Evolutionary conservation across 2,888 invertebrate genomes (phyloP), one percentile per base, ranked within the genome.

Genomic region (Drosophila pegasa): DNA sequence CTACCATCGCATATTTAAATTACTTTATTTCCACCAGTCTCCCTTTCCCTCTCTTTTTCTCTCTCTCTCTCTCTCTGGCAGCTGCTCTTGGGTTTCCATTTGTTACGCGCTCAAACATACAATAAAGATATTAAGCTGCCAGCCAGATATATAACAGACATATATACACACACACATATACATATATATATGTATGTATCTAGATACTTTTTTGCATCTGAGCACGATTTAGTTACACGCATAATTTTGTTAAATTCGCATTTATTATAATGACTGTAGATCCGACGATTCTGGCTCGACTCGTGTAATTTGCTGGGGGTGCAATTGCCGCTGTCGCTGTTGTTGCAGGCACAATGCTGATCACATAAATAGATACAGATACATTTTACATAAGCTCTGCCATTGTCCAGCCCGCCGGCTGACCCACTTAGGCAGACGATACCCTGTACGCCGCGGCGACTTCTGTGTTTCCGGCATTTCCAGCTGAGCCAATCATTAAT

Each of bases 241-340:
- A 87, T 88, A 87, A 86, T 87, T 85, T 81, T 81, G 73, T 69
- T 81, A 65, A 88, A 81, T 85, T 87, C 89, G 61, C 83, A 80
- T 88, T 88, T 87, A 80, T 85, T 71, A 87, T 88, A 85, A 85
- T 78, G 70, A 85, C 81, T 68, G 69, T 60, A 72, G 61, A 80
- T 87, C 85, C 85, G 78, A 25, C 60, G 62, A 62, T 47, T 43
- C 52, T 22, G 58, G 61, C 68, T 63, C 45, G 37, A 22, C 12
- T 55, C 35, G 33, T 57, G 56, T 50, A 51, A 54, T 64, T 56
- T 60, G 54, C 75, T 22, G 48, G 20, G 25, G 59, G 68, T 43
- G 52, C 14, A 29, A n/a, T 38, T 37, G 41, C 10, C 33, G 20
- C 52, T 56, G n/a, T 33, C 35, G 27, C n/a, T 38, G 25, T 38